A percentile compares a stretch with the other conserved stretches of the same genome.
Conservation (phyloP, 35 echinoderm and acorn worm genomes). For the Acanthaster planci region DNA sequence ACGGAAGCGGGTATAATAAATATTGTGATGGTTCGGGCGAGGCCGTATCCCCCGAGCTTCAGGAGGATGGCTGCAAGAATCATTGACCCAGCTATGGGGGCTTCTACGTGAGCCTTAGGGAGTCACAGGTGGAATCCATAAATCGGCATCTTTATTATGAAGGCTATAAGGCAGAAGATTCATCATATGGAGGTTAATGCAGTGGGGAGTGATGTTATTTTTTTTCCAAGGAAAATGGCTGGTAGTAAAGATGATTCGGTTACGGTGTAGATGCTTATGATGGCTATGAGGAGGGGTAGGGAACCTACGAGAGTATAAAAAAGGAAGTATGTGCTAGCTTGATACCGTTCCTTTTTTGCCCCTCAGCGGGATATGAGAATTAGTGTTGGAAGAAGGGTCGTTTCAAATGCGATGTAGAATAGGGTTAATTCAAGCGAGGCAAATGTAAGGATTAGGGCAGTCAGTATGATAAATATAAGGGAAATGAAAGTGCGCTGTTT, state of each 20-base stretch:
- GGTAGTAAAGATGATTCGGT: conserved; percentile 2
- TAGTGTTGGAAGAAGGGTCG: conserved; percentile 55
- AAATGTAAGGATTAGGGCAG: conserved; percentile 53
- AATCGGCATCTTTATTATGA: conserved; percentile 67
- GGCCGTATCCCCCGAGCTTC: conserved; percentile 72
- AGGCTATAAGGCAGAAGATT: conserved; percentile 47
- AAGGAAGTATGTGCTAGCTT: conserved; percentile 63
- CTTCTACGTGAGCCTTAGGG: conserved; percentile 79
- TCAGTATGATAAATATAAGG: conserved; percentile 23
- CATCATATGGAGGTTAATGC: conserved; percentile 22
- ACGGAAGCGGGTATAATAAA: neutral
- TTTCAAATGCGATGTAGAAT: conserved; percentile 69
- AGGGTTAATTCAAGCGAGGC: conserved; percentile 46
- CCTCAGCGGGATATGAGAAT: conserved; percentile 68
- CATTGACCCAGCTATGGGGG: conserved; percentile 73
- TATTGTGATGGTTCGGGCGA: conserved; percentile 4
- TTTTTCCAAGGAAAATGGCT: neutral
- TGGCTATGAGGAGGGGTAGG: conserved; percentile 39
- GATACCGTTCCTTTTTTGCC: conserved; percentile 57
- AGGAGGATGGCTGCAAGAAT: conserved; percentile 60
- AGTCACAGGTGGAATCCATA: conserved; percentile 63
- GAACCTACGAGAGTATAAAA: conserved; percentile 69
- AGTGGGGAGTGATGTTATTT: neutral
- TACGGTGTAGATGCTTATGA: conserved; percentile 22
- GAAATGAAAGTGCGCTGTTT: conserved; percentile 36